Conservation (phyloP, 2,113 vertebrate genomes). For the Pelodiscus sinensis region DNA sequence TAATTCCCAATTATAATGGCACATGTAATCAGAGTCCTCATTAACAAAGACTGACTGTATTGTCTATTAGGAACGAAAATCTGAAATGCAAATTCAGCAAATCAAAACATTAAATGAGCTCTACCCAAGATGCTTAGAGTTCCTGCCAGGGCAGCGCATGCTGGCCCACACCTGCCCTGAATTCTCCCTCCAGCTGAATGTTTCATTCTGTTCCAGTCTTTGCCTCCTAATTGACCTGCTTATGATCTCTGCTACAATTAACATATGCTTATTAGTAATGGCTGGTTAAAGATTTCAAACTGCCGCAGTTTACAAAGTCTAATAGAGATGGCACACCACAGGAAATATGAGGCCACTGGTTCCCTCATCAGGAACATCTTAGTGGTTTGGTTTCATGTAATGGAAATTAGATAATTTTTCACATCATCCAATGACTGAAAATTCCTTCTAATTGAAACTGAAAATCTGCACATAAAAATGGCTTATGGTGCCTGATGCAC, state of each 20-base stretch:
- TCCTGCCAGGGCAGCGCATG: conserved; percentile 80
- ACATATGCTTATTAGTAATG: conserved; percentile 97
- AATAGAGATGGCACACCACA: conserved; percentile 82
- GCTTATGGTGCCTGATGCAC: conserved; percentile 40
- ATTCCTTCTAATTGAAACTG: conserved; percentile 68
- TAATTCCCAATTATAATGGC: conserved; percentile 88
- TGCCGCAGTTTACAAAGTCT: conserved; percentile 85
- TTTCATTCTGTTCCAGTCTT: conserved; percentile 89
- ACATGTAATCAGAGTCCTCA: conserved; percentile 88
- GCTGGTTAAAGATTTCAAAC: conserved; percentile 91
- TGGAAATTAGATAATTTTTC: conserved; percentile 76
- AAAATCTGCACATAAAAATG: conserved; percentile 57
- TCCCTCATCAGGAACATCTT: conserved; percentile 71
- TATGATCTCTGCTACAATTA: conserved; percentile 97
- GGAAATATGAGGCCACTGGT: conserved; percentile 76
- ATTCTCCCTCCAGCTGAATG: conserved; percentile 91
- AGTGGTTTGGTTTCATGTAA: conserved; percentile 52
- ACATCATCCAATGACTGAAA: conserved; percentile 64
- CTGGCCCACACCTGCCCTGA: conserved; percentile 84
- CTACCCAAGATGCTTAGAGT: conserved; percentile 81
- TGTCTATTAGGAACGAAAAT: conserved; percentile 87
- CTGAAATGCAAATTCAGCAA: conserved; percentile 89
- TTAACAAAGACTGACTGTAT: conserved; percentile 87
- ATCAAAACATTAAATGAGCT: conserved; percentile 89
- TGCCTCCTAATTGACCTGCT: conserved; percentile 92